Conservation (phyloP, 2,797 vertebrate genomes). For the Aldrovandia affinis region DNA sequence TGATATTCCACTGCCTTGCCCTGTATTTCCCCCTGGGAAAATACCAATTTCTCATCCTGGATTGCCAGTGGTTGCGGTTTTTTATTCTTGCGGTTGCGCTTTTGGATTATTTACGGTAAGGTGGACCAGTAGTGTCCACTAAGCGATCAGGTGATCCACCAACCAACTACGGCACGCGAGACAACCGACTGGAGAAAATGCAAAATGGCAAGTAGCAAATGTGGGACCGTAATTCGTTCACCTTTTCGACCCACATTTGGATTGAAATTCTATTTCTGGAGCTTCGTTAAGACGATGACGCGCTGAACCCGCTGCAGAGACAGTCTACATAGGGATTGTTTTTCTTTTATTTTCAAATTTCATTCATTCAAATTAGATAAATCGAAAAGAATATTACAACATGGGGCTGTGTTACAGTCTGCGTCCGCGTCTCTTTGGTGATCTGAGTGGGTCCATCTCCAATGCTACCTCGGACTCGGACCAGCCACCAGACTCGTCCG, state of each 20-base stretch:
- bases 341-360: constrained; percentile 57
- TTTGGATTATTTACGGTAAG: constrained; percentile 85
- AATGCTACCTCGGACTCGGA: constrained; percentile 83
- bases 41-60: not conserved
- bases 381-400: constrained; percentile 64
- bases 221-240: constrained; percentile 77
- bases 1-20: not conserved
- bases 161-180: constrained; percentile 64
- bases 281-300: constrained; percentile 66
- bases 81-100: constrained; percentile 56
- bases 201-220: constrained; percentile 85
- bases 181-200: constrained; percentile 72
- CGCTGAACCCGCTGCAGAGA: constrained; percentile 55
- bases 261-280: constrained; percentile 60
- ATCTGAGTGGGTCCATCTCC: constrained; percentile 80
- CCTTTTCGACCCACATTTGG: constrained; percentile 62
- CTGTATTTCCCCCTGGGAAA: not conserved
- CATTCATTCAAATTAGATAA: constrained; percentile 73
- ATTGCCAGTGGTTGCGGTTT: not conserved
- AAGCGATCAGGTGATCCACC: constrained; percentile 83
- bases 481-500: constrained; percentile 70
- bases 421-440: constrained; percentile 92
- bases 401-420: constrained; percentile 97
- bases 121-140: constrained; percentile 82
- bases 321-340: constrained; percentile 53